Percentiles rank a stretch among this genome's conserved stretches.
Conservation (phyloP, 2,888 invertebrate species). For the Dryadula phaetusa region DNA sequence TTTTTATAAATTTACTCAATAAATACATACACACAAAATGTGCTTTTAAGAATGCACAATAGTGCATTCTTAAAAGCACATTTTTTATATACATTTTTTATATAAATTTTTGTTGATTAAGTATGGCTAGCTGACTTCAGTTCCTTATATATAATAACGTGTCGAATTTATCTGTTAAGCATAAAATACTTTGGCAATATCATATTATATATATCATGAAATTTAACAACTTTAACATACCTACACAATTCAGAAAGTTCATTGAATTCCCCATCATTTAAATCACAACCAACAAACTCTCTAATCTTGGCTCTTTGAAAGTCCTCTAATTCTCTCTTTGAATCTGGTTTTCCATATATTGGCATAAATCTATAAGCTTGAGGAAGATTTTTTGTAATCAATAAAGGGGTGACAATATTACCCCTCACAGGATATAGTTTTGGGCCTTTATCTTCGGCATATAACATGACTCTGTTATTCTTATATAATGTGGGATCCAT, state of each 20-base stretch:
- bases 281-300: constrained; percentile 65
- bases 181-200: no score
- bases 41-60: no score
- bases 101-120: no score
- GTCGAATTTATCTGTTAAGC: no score
- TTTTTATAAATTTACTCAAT: no score
- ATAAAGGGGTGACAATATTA: constrained; percentile 58
- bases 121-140: no score
- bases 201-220: background rate
- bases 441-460: constrained; percentile 56
- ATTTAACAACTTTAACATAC: constrained; percentile 50
- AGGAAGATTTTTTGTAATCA: constrained; percentile 62
- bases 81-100: no score
- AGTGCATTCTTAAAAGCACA: no score
- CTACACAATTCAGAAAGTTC: constrained; percentile 75
- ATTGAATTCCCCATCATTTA: constrained; percentile 68
- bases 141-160: no score
- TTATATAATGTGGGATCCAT: constrained; percentile 16
- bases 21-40: no score
- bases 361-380: constrained; percentile 65
- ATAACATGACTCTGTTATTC: constrained; percentile 52
- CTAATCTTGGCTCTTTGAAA: constrained; percentile 59
- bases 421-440: constrained; percentile 59
- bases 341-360: constrained; percentile 57
- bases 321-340: constrained; percentile 49